Conservation (phyloP, 2,888 invertebrate genomes). For the Polyploca ridens region DNA sequence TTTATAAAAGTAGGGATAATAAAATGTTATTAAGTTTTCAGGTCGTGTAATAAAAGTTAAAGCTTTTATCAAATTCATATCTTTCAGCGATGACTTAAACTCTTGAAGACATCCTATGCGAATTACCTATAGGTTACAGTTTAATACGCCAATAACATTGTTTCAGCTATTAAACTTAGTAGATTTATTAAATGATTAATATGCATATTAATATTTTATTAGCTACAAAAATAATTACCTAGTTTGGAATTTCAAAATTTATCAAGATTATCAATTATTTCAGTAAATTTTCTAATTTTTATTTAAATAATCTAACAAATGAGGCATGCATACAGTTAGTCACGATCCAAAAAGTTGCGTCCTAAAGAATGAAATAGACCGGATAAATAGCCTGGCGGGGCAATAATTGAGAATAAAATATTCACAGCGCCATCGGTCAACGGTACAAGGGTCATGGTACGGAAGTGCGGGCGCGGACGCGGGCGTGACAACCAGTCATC, state of each 20-base stretch:
- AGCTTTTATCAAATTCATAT: conserved; percentile 26
- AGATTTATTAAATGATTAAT: too few species aligned
- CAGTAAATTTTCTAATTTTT: too few species aligned
- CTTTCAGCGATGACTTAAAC: conserved; percentile 20
- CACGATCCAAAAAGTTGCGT: conserved; percentile 33
- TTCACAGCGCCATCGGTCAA: conserved; percentile 57
- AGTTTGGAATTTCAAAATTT: too few species aligned
- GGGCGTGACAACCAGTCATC: conserved; percentile 35
- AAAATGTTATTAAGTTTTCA: conserved; percentile 31
- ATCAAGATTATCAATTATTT: too few species aligned
- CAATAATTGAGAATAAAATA: conserved; percentile 77
- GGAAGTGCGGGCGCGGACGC: conserved; percentile 41
- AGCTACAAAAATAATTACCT: too few species aligned
- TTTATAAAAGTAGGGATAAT: conserved; percentile 28
- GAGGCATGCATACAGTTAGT: conserved; percentile 33
- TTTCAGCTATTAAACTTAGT: not conserved
- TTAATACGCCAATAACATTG: not conserved
- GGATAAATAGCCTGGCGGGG: conserved; percentile 61
- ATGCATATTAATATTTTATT: too few species aligned
- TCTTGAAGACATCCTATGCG: not conserved
- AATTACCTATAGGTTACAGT: too few species aligned
- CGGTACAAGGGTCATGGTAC: conserved; percentile 39
- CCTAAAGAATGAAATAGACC: conserved; percentile 62
- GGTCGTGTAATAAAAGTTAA: conserved; percentile 24
- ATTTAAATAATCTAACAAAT: too few species aligned